Base-by-base conservation (phyloP, 2,113 vertebrate species). In the Peromyscus maniculatus region DNA sequence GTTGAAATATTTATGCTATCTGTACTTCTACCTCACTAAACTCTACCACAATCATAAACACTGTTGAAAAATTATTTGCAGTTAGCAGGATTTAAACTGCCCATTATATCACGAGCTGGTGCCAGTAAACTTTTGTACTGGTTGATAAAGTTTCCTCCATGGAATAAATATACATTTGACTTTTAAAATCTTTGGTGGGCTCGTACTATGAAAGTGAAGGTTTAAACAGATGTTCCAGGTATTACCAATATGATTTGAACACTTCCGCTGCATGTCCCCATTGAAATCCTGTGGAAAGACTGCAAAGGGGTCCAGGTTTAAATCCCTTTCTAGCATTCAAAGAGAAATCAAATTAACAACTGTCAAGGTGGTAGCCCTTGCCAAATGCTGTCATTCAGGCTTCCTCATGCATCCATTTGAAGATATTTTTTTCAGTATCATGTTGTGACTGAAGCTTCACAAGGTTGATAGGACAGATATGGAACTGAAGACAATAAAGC, bases 61-160 rank as follows among this genome's bases (percentile, higher is more conserved):
- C 95, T 0, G 39, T 97, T 98, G 98, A 99, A 98, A 99, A 99
- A 99, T 98, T 99, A 99, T 99, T 98, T 94, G 95, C 98, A 98
- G 98, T 99, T 99, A 99, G 98, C 97, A 98, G 98, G 98, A 98
- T 98, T 99, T 99, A 99, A 99, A 99, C 98, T 98, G 98, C 98
- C 98, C 96, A 98, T 99, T 99, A 99, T 99, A 99, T 99, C 98
- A 99, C 98, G 96, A 98, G 98, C 97, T 95, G 98, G 98, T 98
- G 98, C 98, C 98, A 98, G 98, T 98, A 98, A 99, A 99, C 98
- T 98, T 98, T 97, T 97, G 98, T 94, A 95, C 97, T 98, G 98
- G 97, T 98, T 98, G 98, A 99, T 98, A 98, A 98, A 98, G 98
- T 99, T 98, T 99, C 97, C 97, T 98, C 98, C 83, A 62, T 97